phyloP scores from a whole-genome alignment of 2,888 invertebrate species.

The Trachelus tabidus region DNA sequence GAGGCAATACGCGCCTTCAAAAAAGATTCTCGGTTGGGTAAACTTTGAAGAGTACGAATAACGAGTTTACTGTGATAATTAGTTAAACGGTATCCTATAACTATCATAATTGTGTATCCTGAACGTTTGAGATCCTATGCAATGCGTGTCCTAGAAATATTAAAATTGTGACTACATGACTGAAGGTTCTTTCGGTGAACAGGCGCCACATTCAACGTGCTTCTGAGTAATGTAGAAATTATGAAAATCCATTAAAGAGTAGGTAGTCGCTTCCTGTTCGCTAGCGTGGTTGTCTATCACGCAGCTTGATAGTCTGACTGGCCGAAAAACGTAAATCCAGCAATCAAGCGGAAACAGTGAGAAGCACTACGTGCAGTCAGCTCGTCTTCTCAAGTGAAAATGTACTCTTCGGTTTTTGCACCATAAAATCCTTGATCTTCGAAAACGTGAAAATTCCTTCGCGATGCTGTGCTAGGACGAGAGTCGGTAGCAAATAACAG shows the following conservation, averaged over 20 bases:
- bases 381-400: background rate
- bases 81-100: background rate
- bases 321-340: background rate
- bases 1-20: conserved; percentile 35
- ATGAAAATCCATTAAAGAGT: background rate
- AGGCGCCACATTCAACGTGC: background rate
- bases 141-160: background rate
- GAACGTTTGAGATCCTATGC: background rate
- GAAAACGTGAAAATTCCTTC: background rate
- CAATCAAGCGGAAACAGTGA: background rate
- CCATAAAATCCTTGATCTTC: background rate
- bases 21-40: conserved; percentile 41
- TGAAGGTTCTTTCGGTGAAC: background rate
- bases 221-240: background rate
- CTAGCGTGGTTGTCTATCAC: background rate
- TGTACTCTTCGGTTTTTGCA: background rate
- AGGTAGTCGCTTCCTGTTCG: background rate
- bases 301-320: background rate
- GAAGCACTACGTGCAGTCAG: background rate
- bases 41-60: conserved; percentile 50
- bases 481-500: background rate
- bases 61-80: background rate
- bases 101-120: background rate
- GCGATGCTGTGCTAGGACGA: background rate
- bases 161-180: background rate